Percentiles rank a stretch among this genome's conserved stretches.
These are phyloP conservation scores for Drosophila subpulchrella DNA, from an alignment of 1,140 invertebrate species.

Conservation along the genomic window DNA sequence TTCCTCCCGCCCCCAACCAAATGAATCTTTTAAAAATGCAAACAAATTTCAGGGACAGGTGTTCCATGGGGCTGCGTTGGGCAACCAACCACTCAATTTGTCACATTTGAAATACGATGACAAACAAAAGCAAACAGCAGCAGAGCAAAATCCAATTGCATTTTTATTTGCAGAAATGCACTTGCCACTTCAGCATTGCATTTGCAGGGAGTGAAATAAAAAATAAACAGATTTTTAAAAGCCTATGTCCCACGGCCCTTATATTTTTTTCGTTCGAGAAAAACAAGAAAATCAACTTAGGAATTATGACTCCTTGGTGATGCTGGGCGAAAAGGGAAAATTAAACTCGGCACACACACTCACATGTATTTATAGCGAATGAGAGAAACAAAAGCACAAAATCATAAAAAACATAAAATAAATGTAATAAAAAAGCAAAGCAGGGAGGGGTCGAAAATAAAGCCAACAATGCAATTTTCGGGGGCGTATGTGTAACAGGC, in stretches of 20 bases:
- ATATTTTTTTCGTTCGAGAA: not conserved
- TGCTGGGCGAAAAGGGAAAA: slow-evolving; percentile 54
- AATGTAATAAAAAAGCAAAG: slow-evolving; percentile 70
- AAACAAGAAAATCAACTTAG: slow-evolving; percentile 82
- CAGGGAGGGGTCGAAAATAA: slow-evolving; percentile 39
- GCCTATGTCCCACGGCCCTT: slow-evolving; percentile 3
- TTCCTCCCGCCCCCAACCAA: not conserved
- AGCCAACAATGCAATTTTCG: slow-evolving; percentile 81
- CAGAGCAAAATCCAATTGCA: slow-evolving; percentile 77
- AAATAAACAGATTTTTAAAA: slow-evolving; percentile 21
- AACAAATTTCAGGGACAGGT: slow-evolving; percentile 72
- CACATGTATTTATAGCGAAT: slow-evolving; percentile 2
- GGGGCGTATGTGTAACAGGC: slow-evolving; percentile 80
- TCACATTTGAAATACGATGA: slow-evolving; percentile 80
- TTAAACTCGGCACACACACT: slow-evolving; percentile 57
- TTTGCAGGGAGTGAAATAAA: slow-evolving; percentile 8
- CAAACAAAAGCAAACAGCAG: slow-evolving; percentile 44
- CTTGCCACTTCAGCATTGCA: slow-evolving; percentile 65
- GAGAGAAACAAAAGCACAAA: slow-evolving; percentile 66
- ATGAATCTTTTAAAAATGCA: slow-evolving; percentile 78
- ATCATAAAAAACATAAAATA: slow-evolving; percentile 82
- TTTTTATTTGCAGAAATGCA: slow-evolving; percentile 81
- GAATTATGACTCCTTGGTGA: slow-evolving; percentile 74
- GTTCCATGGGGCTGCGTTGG: slow-evolving; percentile 35
- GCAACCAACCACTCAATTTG: slow-evolving; percentile 74